Percentiles rank a stretch among this genome's conserved stretches.
Evolutionary conservation across 2,888 invertebrate genomes (phyloP).

Genomic region (Conomelus anceps): DNA sequence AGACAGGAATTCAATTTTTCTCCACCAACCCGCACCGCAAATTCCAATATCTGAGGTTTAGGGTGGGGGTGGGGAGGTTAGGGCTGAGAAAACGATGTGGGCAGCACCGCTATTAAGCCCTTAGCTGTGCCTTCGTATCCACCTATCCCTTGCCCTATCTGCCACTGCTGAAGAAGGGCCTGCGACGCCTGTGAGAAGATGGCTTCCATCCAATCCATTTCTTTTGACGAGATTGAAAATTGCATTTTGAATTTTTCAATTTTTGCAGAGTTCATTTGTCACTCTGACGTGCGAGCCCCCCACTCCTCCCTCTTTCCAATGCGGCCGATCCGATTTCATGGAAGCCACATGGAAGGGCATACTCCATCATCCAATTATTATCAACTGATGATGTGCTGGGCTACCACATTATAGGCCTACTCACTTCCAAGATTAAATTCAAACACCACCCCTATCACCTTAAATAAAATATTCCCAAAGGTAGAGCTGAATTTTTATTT

Average conservation of each 20-base stretch:
- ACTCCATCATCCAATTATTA: neutral
- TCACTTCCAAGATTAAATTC: neutral
- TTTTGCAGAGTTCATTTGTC: constrained; percentile 9
- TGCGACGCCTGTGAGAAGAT: neutral
- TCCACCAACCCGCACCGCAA: neutral
- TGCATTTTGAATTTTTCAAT: neutral
- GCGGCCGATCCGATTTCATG: constrained; percentile 26
- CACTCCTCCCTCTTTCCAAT: constrained; percentile 20
- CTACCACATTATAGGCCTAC: neutral
- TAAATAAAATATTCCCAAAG: neutral
- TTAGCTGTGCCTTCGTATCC: neutral
- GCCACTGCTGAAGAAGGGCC: neutral
- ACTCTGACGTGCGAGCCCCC: constrained; percentile 13
- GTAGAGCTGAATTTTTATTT: no score
- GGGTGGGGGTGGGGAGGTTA: no score
- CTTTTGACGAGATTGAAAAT: neutral
- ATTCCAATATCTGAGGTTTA: neutral
- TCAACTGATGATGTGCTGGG: neutral
- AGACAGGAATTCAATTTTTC: neutral
- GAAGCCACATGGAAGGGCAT: neutral
- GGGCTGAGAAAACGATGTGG: neutral
- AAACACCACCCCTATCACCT: neutral
- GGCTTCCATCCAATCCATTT: neutral
- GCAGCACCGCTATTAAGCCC: neutral
- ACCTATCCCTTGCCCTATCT: neutral